Evolutionary conservation across 1,140 invertebrate species (phyloP).

Genomic region (Drosophila willistoni): DNA sequence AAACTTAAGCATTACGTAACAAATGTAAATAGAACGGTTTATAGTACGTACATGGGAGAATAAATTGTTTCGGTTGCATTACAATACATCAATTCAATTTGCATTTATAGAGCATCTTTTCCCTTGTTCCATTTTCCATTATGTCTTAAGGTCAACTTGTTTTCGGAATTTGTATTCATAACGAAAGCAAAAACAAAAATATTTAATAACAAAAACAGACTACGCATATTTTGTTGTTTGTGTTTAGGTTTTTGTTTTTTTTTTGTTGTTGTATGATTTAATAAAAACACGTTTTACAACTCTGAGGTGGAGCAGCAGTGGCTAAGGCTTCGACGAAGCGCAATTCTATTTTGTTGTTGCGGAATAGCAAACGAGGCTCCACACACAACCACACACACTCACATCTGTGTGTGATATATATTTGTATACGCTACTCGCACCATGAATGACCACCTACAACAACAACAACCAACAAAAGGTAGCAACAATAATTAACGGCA

Average conservation of each 20-base stretch:
- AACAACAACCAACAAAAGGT: constrained; percentile 2
- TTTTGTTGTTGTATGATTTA: constrained; percentile 36
- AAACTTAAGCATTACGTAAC: background rate
- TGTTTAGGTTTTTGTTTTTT: background rate
- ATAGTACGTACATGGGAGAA: too few relatives aligned
- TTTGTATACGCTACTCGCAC: constrained; percentile 48
- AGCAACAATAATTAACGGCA: constrained; percentile 75
- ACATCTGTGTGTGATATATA: constrained; percentile 8
- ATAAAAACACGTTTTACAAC: constrained; percentile 79
- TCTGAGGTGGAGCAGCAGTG: constrained; percentile 35
- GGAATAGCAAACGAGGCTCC: constrained; percentile 51
- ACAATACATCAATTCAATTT: background rate
- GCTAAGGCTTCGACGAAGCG: constrained; percentile 50
- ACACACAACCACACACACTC: constrained; percentile 16
- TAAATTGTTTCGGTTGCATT: too few relatives aligned
- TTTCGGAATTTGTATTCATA: constrained; percentile 41
- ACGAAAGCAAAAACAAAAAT: constrained; percentile 62
- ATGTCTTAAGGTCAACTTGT: constrained; percentile 65
- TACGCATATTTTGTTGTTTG: constrained; percentile 66
- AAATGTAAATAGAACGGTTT: too few relatives aligned
- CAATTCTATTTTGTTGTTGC: constrained; percentile 60
- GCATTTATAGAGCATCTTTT: background rate
- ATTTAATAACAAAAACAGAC: constrained; percentile 50
- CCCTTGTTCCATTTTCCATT: constrained; percentile 1
- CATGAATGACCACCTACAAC: constrained; percentile 66